phyloP scores from a whole-genome alignment of 2,113 vertebrate species.

The Megaleporinus macrocephalus region DNA sequence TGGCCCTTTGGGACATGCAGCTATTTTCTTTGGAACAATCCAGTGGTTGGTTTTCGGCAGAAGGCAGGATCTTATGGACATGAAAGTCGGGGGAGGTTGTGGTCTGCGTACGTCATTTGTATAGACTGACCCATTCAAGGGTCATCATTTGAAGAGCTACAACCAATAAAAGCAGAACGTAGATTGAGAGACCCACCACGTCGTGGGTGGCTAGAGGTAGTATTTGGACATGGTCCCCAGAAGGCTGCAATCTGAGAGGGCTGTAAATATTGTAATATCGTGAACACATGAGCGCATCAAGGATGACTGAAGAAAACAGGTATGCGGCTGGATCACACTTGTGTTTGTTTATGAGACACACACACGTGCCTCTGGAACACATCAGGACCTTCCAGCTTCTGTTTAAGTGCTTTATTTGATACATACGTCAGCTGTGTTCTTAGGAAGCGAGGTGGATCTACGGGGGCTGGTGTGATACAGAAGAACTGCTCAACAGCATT shows the following conservation, averaged over 20 bases:
- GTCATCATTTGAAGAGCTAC: slow-evolving; percentile 2
- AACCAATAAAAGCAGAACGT: slow-evolving; percentile 31
- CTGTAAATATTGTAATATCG: slow-evolving; percentile 39
- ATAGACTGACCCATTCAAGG: background rate
- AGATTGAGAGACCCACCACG: slow-evolving; percentile 9
- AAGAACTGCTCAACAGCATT: background rate
- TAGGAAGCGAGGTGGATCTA: background rate
- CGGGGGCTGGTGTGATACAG: background rate
- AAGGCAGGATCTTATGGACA: slow-evolving; percentile 1
- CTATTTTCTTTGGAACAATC: slow-evolving; percentile 32
- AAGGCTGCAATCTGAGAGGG: background rate
- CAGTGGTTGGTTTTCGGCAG: slow-evolving; percentile 4
- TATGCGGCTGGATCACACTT: background rate
- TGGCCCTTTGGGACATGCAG: background rate
- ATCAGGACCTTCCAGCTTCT: background rate
- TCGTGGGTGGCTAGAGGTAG: slow-evolving; percentile 13
- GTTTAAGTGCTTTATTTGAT: background rate
- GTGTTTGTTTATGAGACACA: slow-evolving; percentile 5
- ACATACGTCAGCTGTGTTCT: slow-evolving; percentile 11
- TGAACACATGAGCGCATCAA: background rate
- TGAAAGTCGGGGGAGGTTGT: background rate
- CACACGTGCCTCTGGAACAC: background rate
- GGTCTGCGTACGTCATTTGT: slow-evolving; percentile 12
- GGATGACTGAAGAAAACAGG: slow-evolving; percentile 2
- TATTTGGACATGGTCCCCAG: slow-evolving; percentile 18